Conservation (phyloP, 2,888 invertebrate genomes). For the Uloborus plumipes region DNA sequence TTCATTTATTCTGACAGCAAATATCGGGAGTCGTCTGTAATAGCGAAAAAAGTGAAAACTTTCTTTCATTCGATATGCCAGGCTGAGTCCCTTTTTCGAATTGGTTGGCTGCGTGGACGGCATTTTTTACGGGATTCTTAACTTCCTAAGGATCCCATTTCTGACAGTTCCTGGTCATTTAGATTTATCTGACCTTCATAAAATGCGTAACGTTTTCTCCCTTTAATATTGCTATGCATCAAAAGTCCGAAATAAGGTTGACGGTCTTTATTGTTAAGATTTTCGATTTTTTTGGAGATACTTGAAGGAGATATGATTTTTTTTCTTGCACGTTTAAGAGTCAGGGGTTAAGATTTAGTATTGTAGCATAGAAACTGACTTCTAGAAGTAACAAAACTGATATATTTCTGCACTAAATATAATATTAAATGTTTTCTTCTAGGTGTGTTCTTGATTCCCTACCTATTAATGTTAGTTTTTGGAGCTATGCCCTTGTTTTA, state of each 20-base stretch:
- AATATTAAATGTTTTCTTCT: not conserved
- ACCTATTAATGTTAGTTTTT: conserved; percentile 81
- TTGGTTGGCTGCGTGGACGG: conserved; percentile 29
- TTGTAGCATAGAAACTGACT: too few species aligned
- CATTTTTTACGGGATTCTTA: conserved; percentile 35
- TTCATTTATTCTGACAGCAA: conserved; percentile 51
- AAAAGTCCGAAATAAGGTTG: not conserved
- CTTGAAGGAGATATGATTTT: too few species aligned
- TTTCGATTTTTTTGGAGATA: too few species aligned
- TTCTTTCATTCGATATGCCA: conserved; percentile 18
- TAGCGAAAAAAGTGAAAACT: conserved; percentile 32
- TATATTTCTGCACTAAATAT: too few species aligned
- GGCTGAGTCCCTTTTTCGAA: conserved; percentile 28
- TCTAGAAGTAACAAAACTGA: too few species aligned
- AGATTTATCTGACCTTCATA: not conserved
- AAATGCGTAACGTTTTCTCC: not conserved
- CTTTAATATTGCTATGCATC: not conserved
- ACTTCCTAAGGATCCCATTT: conserved; percentile 22
- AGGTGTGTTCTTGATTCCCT: conserved; percentile 83
- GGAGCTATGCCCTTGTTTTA: conserved; percentile 84
- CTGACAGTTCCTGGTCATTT: conserved; percentile 41
- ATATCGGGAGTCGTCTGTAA: conserved; percentile 50
- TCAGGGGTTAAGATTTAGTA: too few species aligned
- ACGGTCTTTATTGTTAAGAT: too few species aligned
- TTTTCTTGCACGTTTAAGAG: too few species aligned